Evolutionary conservation across 1,140 invertebrate genomes (phyloP).

Genomic region (Teleopsis dalmanni): DNA sequence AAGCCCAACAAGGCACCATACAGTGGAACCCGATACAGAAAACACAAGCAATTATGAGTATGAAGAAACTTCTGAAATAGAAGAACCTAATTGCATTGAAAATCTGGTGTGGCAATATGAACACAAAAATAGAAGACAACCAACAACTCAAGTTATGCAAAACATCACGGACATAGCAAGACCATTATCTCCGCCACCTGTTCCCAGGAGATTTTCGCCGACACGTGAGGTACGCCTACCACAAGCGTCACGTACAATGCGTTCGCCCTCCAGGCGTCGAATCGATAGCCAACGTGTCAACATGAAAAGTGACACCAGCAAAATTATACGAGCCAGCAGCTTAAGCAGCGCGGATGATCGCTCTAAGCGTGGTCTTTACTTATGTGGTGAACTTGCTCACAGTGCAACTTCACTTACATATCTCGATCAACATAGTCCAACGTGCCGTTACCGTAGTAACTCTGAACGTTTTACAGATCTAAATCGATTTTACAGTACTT

Average conservation of each 20-base stretch:
- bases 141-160: slow-evolving; percentile 54
- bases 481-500: slow-evolving; percentile 74
- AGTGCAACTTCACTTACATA: slow-evolving; percentile 35
- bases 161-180: slow-evolving; percentile 45
- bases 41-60: no score
- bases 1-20: no score
- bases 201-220: slow-evolving; percentile 1
- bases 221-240: slow-evolving; percentile 47
- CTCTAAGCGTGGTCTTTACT: slow-evolving; percentile 28
- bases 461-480: slow-evolving; percentile 78
- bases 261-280: slow-evolving; percentile 52
- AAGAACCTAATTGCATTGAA: no score
- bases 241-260: slow-evolving; percentile 59
- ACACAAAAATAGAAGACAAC: no score
- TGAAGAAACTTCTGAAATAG: no score
- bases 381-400: slow-evolving; percentile 35
- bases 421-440: slow-evolving; percentile 33
- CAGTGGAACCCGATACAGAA: no score
- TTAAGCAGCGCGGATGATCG: slow-evolving; percentile 51
- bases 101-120: no score
- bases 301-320: slow-evolving; percentile 31
- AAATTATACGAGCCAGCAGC: slow-evolving; percentile 51
- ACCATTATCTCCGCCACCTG: neutral
- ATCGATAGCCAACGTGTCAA: slow-evolving; percentile 10
- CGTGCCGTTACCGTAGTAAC: slow-evolving; percentile 54